Percentiles rank a stretch among this genome's conserved stretches.
These are phyloP conservation scores for Philotrypesis tridentata DNA, from an alignment of 1,140 invertebrate genomes.

Conservation along the genomic window DNA sequence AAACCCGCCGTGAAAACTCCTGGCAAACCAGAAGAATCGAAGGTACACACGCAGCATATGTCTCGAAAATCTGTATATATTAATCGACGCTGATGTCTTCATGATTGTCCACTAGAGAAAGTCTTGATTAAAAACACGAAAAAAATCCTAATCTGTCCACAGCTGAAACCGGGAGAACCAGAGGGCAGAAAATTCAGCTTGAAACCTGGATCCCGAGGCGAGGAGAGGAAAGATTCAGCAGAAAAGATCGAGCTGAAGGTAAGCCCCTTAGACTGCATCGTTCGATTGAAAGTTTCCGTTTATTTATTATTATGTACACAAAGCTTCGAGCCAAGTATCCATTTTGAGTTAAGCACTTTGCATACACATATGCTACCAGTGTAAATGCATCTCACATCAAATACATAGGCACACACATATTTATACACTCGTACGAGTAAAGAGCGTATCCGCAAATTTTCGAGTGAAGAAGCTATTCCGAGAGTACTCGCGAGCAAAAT, in stretches of 20 bases:
- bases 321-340: not conserved
- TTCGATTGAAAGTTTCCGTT: not conserved
- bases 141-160: constrained; percentile 5
- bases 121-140: not conserved
- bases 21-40: constrained; percentile 61
- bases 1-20: constrained; percentile 53
- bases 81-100: not conserved
- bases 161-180: constrained; percentile 52
- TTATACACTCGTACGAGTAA: not conserved
- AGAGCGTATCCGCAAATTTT: not conserved
- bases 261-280: constrained; percentile 33
- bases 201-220: constrained; percentile 58
- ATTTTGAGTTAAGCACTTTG: not conserved
- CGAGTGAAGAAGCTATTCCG: not conserved
- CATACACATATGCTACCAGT: not conserved
- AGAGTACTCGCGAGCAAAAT: not conserved
- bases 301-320: not conserved
- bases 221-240: constrained; percentile 60
- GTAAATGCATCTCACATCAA: not conserved
- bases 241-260: constrained; percentile 69
- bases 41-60: constrained; percentile 58
- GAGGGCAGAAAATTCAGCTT: constrained; percentile 60
- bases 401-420: too few species aligned
- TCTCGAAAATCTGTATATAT: not conserved
- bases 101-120: not conserved